A percentile compares a stretch with the other conserved stretches of the same genome.
Conservation (phyloP, 2,113 vertebrate species). For the Dasyurus viverrinus region DNA sequence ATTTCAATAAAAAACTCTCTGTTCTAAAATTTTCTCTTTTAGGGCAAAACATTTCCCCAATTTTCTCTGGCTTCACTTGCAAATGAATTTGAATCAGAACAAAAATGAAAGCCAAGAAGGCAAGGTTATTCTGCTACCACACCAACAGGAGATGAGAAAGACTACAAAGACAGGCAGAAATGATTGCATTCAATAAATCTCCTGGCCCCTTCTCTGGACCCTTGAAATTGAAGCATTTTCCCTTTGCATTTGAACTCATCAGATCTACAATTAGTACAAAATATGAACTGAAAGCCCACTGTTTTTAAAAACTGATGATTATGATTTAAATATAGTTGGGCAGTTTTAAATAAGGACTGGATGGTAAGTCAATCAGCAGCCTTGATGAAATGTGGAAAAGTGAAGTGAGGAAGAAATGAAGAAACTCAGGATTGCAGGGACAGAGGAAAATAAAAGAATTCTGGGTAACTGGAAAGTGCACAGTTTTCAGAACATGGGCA, state of each 20-base stretch:
- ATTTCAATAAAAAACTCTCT: not conserved
- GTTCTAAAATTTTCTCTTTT: not conserved
- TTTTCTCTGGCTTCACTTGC: not conserved
- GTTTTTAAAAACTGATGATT: conserved; percentile 7
- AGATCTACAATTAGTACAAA: conserved; percentile 19
- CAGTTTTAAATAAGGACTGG: not conserved
- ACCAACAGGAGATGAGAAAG: not conserved
- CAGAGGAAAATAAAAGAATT: not conserved
- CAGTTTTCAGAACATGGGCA: not conserved
- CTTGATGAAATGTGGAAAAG: not conserved
- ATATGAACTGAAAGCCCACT: conserved; percentile 7
- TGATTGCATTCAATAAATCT: not conserved
- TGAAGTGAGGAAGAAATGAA: not conserved
- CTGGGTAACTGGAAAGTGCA: not conserved
- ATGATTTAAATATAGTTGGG: not conserved
- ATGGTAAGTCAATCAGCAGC: not conserved
- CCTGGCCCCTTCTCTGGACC: not conserved
- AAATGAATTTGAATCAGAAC: not conserved
- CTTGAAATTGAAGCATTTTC: not conserved
- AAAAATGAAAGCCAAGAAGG: not conserved
- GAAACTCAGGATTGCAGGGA: not conserved
- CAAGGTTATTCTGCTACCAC: not conserved
- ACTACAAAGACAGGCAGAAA: not conserved
- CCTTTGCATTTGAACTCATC: not conserved
- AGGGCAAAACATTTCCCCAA: not conserved